Evolutionary conservation across 2,888 invertebrate species (phyloP).

Genomic region (Lasioglossum calceatum): DNA sequence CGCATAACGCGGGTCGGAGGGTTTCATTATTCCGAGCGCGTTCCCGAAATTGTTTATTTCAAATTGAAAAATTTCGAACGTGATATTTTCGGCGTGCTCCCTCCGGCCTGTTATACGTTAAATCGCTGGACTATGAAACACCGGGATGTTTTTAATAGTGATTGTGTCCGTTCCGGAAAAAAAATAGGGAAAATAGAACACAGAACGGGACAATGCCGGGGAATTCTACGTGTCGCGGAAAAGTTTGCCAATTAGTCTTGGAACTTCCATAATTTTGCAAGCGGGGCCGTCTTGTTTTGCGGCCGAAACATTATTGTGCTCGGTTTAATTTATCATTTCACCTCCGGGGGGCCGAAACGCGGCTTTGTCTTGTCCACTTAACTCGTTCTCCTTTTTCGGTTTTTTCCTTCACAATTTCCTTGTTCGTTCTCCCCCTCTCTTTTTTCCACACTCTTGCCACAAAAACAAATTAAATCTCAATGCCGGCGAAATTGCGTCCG

Average conservation of each 20-base stretch:
- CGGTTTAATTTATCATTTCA: slow-evolving; percentile 81
- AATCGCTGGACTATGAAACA: not conserved
- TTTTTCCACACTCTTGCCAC: not conserved
- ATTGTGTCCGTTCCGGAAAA: slow-evolving; percentile 32
- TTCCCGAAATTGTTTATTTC: not conserved
- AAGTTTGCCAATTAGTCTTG: slow-evolving; percentile 82
- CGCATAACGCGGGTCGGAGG: not conserved
- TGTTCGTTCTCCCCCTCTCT: slow-evolving; percentile 6
- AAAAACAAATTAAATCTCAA: slow-evolving; percentile 49
- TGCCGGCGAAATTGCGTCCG: slow-evolving; percentile 15
- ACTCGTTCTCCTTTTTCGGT: slow-evolving; percentile 15
- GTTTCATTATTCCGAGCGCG: not conserved
- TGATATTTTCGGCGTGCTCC: not conserved
- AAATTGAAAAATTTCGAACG: not conserved
- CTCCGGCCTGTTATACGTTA: not conserved
- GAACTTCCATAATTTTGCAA: slow-evolving; percentile 82
- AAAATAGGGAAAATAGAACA: slow-evolving; percentile 13
- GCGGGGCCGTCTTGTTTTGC: slow-evolving; percentile 79
- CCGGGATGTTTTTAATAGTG: not conserved
- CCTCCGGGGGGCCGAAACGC: slow-evolving; percentile 56
- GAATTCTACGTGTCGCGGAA: slow-evolving; percentile 77
- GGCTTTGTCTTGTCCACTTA: slow-evolving; percentile 31
- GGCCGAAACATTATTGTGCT: slow-evolving; percentile 69
- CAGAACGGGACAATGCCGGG: slow-evolving; percentile 45
- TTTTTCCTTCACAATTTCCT: slow-evolving; percentile 15